Evolutionary conservation across 2,888 invertebrate genomes (phyloP), one percentile per base, ranked within the genome.

Genomic region (Phyllotreta cruciferae): DNA sequence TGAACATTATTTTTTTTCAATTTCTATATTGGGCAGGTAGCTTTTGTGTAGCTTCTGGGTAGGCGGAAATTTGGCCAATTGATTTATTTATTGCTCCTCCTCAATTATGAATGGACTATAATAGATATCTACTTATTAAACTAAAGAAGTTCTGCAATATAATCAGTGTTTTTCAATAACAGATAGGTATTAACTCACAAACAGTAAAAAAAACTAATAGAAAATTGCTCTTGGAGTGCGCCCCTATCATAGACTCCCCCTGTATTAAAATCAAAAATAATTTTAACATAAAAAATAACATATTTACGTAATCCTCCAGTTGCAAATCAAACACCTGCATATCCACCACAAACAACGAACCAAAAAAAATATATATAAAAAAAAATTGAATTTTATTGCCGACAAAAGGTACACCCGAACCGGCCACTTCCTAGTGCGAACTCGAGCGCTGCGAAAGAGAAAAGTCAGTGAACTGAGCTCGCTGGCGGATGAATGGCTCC

Each of bases 321-420:
- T 74, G 76, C 36, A 80, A 68, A 44, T 80, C 80, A 56, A 80
- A 74, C 60, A 77, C 74, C 69, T 77, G 77, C 79, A 79, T 79
- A 60, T 71, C 75, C 62, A 52, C 53, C 60, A 14, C 39, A 9
- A 34, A 35, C 37, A 37, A 37, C 9, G 24, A 24, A 24, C 47
- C 56, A 61, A 38, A 52, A 47, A 50, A 13, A 58, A 57, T 14
- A 56, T 39, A 57, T 14, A 56, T 39, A 41, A 47, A 47, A 13
- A 5, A 47, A 47, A 9, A 9, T 9, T 5, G 14, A 9, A 14
- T 41, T 10, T 11, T 41, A 36, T 11, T 38, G 24, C 6, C 47
- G 13, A 13, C 47, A 13, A 24, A 13, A 14, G 13, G 35, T 35
- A 24, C 24, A 49, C 35, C 11, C 13, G 38, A 38, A 50, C 13